Conservation (phyloP, 92 coral and sea anemone species). For the Umimayanthus chanpuru region DNA sequence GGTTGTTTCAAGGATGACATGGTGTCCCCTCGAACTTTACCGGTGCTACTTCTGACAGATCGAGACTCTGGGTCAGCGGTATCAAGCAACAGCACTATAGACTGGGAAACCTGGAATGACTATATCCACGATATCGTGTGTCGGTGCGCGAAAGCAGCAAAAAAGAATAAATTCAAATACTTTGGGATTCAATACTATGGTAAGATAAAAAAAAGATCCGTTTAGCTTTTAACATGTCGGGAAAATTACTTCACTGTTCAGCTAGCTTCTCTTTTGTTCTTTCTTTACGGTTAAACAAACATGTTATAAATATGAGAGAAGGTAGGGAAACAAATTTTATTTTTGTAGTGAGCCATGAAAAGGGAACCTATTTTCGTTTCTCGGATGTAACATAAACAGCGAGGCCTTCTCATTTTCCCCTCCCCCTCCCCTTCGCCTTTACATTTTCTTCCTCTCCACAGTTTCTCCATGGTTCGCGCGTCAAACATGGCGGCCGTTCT, state of each 20-base stretch:
- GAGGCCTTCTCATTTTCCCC: no score
- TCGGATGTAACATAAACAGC: no score
- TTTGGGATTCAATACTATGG: constrained; percentile 38
- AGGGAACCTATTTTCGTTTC: no score
- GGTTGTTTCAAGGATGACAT: constrained; percentile 41
- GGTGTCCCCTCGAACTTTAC: constrained; percentile 34
- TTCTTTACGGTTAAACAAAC: no score
- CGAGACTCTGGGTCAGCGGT: constrained; percentile 32
- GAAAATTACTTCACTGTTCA: neutral
- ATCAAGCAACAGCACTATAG: constrained; percentile 6
- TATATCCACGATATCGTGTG: constrained; percentile 21
- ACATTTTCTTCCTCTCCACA: no score
- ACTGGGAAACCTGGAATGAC: constrained; percentile 21
- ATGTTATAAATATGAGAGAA: no score
- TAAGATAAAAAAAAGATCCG: neutral
- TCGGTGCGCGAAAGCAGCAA: constrained; percentile 37
- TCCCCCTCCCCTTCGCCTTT: no score
- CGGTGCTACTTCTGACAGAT: constrained; percentile 27
- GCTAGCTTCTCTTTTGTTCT: no score
- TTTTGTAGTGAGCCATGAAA: no score
- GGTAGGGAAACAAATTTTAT: no score
- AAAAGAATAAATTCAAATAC: neutral
- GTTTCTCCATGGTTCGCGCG: no score
- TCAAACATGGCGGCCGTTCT: no score
- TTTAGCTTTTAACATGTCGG: neutral